Percentiles rank a stretch among this genome's conserved stretches.
Conservation (phyloP, 2,113 vertebrate genomes). For the Ploceus nigricollis region DNA sequence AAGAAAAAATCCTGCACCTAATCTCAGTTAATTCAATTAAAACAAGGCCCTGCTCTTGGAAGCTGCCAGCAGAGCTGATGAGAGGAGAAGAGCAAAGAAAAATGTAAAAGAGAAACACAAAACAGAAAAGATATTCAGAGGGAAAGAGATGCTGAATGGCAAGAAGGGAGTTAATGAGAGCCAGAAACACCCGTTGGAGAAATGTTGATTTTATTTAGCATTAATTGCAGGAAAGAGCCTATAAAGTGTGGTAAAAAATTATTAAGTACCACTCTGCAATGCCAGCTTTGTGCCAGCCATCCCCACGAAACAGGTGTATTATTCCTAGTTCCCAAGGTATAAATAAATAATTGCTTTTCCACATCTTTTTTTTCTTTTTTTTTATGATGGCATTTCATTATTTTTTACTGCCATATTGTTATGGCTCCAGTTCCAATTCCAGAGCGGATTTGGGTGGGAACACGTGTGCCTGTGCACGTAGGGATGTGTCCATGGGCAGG, state of each 20-base stretch:
- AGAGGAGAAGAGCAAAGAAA: background rate
- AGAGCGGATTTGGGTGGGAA: background rate
- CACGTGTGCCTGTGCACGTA: background rate
- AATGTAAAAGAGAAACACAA: background rate
- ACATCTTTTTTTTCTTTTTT: background rate
- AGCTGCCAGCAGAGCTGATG: slow-evolving; percentile 29
- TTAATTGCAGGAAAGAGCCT: slow-evolving; percentile 77
- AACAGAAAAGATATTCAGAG: background rate
- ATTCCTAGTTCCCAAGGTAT: slow-evolving; percentile 72
- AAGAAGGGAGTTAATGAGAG: slow-evolving; percentile 29
- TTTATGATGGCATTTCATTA: slow-evolving; percentile 73
- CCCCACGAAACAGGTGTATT: slow-evolving; percentile 72
- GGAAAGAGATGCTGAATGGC: slow-evolving; percentile 13
- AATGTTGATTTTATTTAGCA: slow-evolving; percentile 77
- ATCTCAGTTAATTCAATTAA: slow-evolving; percentile 46
- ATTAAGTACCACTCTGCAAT: slow-evolving; percentile 71
- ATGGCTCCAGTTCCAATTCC: background rate
- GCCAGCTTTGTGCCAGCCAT: slow-evolving; percentile 71
- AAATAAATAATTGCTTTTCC: slow-evolving; percentile 74
- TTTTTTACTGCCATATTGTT: slow-evolving; percentile 72
- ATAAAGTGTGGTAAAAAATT: slow-evolving; percentile 71
- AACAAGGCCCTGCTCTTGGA: slow-evolving; percentile 39
- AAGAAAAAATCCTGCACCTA: background rate
- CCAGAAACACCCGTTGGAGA: slow-evolving; percentile 60
- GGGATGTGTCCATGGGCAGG: background rate